Evolutionary conservation across 1,140 invertebrate genomes (phyloP).

Genomic region (Hermetia illucens): DNA sequence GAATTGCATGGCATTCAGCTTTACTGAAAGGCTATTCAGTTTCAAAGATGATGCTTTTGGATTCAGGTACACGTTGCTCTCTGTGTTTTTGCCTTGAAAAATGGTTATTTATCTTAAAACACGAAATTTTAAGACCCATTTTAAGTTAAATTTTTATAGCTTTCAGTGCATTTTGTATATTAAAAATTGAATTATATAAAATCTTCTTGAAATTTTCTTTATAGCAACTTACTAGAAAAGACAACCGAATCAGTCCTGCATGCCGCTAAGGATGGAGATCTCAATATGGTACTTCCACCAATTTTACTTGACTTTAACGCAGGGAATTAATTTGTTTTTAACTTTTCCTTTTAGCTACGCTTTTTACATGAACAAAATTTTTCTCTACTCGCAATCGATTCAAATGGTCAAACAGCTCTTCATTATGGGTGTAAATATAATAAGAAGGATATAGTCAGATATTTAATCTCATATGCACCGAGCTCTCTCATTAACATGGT

Average conservation of each 20-base stretch:
- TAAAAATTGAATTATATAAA: too few relatives aligned
- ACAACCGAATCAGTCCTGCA: slow-evolving; percentile 65
- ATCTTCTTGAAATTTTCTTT: too few relatives aligned
- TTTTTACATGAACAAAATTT: slow-evolving; percentile 70
- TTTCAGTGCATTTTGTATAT: too few relatives aligned
- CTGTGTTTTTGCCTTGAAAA: too few relatives aligned
- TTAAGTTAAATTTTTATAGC: too few relatives aligned
- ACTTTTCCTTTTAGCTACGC: slow-evolving; percentile 44
- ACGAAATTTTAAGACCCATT: too few relatives aligned
- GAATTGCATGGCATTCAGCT: slow-evolving; percentile 44
- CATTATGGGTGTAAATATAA: slow-evolving; percentile 77
- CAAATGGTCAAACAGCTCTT: slow-evolving; percentile 74
- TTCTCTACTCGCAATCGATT: slow-evolving; percentile 72
- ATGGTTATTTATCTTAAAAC: too few relatives aligned
- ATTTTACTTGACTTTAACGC: too few relatives aligned
- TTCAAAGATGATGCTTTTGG: slow-evolving; percentile 54
- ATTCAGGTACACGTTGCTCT: slow-evolving; percentile 43
- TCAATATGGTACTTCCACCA: slow-evolving; percentile 46
- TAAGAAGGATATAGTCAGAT: slow-evolving; percentile 80
- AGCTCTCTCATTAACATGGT: slow-evolving; percentile 71
- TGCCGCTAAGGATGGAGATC: slow-evolving; percentile 63
- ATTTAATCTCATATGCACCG: slow-evolving; percentile 73
- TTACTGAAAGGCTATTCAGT: slow-evolving; percentile 58
- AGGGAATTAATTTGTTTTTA: too few relatives aligned
- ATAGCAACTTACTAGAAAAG: slow-evolving; percentile 53